A percentile compares a stretch with the other conserved stretches of the same genome.
phyloP scores from a whole-genome alignment of 2,797 vertebrate genomes.

The Bovichtus variegatus region DNA sequence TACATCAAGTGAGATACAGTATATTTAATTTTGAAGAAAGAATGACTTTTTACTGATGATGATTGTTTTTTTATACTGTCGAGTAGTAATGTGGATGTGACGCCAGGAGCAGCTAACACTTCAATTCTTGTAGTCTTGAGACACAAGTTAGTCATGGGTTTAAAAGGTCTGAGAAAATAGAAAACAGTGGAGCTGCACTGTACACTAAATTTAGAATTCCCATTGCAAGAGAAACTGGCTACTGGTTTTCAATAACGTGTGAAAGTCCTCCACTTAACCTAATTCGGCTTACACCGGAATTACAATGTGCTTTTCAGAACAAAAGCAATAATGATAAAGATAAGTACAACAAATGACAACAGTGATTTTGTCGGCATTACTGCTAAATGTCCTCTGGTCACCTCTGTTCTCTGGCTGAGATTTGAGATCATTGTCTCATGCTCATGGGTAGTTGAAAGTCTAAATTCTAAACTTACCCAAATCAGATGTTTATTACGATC shows the following conservation, averaged over 20 bases:
- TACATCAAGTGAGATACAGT: slow-evolving; percentile 42
- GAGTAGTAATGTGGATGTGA: neutral
- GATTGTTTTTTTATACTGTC: neutral
- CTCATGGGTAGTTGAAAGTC: neutral
- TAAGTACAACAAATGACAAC: neutral
- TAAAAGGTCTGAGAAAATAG: slow-evolving; percentile 7
- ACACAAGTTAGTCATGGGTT: neutral
- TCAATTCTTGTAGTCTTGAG: neutral
- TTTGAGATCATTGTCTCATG: neutral
- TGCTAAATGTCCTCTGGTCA: neutral
- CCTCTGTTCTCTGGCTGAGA: neutral
- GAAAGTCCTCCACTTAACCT: slow-evolving; percentile 17
- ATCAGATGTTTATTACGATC: neutral
- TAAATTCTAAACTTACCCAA: neutral
- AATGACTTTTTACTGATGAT: slow-evolving; percentile 5
- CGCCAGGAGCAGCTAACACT: neutral
- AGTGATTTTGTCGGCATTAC: neutral
- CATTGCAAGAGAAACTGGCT: slow-evolving; percentile 33
- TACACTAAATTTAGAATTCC: slow-evolving; percentile 26
- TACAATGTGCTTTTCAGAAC: neutral
- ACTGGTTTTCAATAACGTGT: slow-evolving; percentile 41
- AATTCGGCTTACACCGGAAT: slow-evolving; percentile 18
- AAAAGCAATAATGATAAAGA: slow-evolving; percentile 4
- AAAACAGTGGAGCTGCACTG: neutral
- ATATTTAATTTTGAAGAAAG: slow-evolving; percentile 44